These are phyloP conservation scores for Piaya cayana DNA, from an alignment of 2,113 vertebrate genomes.

Conservation along the genomic window DNA sequence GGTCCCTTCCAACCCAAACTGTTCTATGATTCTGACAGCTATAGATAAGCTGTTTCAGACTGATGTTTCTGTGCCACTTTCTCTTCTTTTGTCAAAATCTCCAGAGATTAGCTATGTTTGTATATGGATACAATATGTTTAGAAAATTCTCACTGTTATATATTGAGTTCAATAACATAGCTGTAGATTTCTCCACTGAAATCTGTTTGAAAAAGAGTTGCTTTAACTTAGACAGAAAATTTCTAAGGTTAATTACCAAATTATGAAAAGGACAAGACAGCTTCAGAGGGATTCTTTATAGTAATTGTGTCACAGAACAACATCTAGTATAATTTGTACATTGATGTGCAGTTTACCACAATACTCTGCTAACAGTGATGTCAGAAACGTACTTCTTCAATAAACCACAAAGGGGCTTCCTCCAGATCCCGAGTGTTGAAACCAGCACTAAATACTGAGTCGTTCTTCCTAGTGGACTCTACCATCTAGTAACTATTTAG, in stretches of 20 bases:
- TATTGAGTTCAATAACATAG: not conserved
- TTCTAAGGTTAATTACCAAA: not conserved
- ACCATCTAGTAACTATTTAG: not conserved
- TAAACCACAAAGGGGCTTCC: not conserved
- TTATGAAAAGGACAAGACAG: not conserved
- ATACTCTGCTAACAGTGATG: not conserved
- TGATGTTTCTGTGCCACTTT: not conserved
- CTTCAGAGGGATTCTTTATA: not conserved
- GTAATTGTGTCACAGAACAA: not conserved
- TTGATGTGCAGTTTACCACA: not conserved
- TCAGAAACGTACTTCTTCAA: not conserved
- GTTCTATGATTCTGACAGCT: not conserved
- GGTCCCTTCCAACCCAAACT: no score
- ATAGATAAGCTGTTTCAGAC: not conserved
- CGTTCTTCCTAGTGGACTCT: not conserved
- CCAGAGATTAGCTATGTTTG: not conserved
- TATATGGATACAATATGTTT: not conserved
- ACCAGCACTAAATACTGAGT: not conserved
- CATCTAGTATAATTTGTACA: not conserved
- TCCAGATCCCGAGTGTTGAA: not conserved
- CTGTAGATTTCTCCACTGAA: not conserved
- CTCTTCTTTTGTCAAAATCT: not conserved
- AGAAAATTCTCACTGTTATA: not conserved
- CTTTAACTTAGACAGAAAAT: not conserved
- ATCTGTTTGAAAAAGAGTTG: not conserved